Percentiles rank a stretch among this genome's conserved stretches.
These are phyloP conservation scores for Ormyrus labotus DNA, from an alignment of 2,888 invertebrate species.

Conservation along the genomic window DNA sequence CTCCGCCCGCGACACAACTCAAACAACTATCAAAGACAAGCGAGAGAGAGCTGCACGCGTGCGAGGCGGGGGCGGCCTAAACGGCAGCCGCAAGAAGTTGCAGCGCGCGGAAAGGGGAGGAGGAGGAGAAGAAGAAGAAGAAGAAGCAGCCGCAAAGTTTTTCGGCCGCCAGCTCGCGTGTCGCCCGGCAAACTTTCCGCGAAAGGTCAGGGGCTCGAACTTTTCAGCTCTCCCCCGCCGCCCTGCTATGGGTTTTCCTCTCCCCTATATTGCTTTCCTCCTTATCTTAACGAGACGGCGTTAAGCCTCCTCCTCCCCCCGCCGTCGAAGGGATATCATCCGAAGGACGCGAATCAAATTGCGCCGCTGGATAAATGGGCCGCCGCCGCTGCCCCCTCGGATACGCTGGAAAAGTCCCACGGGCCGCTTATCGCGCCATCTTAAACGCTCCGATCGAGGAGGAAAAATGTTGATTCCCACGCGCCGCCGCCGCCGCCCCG, in stretches of 20 bases:
- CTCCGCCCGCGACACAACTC: constrained; percentile 12
- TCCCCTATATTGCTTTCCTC: constrained; percentile 3
- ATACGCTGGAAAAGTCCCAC: constrained; percentile 42
- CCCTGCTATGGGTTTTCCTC: not conserved
- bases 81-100: too few species aligned
- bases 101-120: too few species aligned
- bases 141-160: constrained; percentile 21
- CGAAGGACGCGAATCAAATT: constrained; percentile 49
- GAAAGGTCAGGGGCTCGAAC: constrained; percentile 44
- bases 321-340: not conserved
- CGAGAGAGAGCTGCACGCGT: not conserved
- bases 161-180: not conserved
- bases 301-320: constrained; percentile 26
- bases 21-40: constrained; percentile 23
- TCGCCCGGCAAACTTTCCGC: not conserved
- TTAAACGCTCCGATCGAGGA: constrained; percentile 16
- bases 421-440: constrained; percentile 34
- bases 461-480: constrained; percentile 51
- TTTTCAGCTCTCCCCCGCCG: not conserved
- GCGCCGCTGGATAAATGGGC: not conserved
- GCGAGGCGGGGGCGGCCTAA: too few species aligned
- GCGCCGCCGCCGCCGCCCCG: not conserved
- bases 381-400: not conserved
- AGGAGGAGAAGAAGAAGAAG: too few species aligned
- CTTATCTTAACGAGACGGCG: constrained; percentile 52